These are phyloP conservation scores for Paracentrotus lividus DNA, from an alignment of 53 echinoderm and acorn worm genomes.

Conservation along the genomic window DNA sequence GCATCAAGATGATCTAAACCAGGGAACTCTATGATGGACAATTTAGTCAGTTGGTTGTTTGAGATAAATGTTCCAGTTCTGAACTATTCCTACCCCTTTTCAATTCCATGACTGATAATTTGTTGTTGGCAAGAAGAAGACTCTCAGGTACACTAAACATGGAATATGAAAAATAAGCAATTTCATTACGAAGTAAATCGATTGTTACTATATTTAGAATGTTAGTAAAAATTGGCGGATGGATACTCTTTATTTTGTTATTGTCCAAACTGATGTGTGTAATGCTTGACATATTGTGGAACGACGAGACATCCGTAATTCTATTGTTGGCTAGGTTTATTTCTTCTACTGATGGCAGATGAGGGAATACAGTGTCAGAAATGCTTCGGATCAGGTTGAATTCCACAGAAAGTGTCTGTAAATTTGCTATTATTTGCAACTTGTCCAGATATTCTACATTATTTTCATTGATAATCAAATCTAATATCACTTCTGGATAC, in stretches of 20 bases:
- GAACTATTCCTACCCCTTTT: not conserved
- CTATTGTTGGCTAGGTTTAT: not conserved
- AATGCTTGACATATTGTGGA: not conserved
- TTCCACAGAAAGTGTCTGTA: not conserved
- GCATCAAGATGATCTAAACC: not conserved
- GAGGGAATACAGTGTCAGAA: not conserved
- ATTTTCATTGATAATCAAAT: not conserved
- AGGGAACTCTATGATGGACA: not conserved
- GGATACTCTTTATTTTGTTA: no score
- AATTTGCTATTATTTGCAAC: not conserved
- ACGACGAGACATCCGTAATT: not conserved
- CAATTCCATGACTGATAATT: no score
- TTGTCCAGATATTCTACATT: slow-evolving; percentile 1
- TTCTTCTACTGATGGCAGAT: not conserved
- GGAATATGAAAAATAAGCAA: not conserved
- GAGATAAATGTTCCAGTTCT: not conserved
- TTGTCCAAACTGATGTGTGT: no score
- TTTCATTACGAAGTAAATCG: not conserved
- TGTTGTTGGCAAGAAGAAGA: no score
- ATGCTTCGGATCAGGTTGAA: not conserved
- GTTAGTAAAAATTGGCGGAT: not conserved
- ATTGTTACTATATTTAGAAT: not conserved
- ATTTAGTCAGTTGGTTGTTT: not conserved
- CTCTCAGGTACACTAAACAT: no score
- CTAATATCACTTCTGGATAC: not conserved